These are phyloP conservation scores for Macrocentrus cingulum DNA, from an alignment of 1,140 invertebrate species.

Conservation along the genomic window DNA sequence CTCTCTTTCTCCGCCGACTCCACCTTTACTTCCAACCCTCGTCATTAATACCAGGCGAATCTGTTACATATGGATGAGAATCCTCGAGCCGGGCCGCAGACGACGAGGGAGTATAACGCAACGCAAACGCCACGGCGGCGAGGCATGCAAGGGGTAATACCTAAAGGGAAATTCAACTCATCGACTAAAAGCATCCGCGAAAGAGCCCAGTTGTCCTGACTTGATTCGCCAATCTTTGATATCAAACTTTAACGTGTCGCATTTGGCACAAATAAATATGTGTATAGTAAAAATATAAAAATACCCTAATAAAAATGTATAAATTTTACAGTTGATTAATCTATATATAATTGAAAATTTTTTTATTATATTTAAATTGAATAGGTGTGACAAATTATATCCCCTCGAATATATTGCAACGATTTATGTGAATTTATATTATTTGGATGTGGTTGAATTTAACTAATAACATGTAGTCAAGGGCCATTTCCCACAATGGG, in stretches of 20 bases:
- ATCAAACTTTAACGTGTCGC: constrained; percentile 21
- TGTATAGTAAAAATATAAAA: no score
- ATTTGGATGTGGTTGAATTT: no score
- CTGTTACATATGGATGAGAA: constrained; percentile 61
- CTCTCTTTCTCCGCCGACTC: constrained; percentile 21
- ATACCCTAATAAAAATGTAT: no score
- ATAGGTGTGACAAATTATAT: no score
- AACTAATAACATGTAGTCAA: no score
- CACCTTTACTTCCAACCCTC: constrained; percentile 36
- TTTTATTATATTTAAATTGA: no score
- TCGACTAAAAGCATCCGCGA: constrained; percentile 59
- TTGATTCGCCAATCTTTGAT: constrained; percentile 44
- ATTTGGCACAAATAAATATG: constrained; percentile 2
- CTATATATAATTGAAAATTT: no score
- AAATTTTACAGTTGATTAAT: no score
- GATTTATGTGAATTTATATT: no score
- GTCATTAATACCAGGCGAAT: constrained; percentile 60
- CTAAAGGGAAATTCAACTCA: constrained; percentile 55
- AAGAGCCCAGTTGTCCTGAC: constrained; percentile 35
- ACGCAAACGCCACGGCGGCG: constrained; percentile 44
- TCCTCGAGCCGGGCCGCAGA: constrained; percentile 31
- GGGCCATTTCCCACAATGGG: not conserved
- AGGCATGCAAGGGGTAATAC: constrained; percentile 32
- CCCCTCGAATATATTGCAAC: no score
- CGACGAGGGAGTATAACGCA: constrained; percentile 42